phyloP scores from a whole-genome alignment of 2,888 invertebrate species.

The Hemaris fuciformis region DNA sequence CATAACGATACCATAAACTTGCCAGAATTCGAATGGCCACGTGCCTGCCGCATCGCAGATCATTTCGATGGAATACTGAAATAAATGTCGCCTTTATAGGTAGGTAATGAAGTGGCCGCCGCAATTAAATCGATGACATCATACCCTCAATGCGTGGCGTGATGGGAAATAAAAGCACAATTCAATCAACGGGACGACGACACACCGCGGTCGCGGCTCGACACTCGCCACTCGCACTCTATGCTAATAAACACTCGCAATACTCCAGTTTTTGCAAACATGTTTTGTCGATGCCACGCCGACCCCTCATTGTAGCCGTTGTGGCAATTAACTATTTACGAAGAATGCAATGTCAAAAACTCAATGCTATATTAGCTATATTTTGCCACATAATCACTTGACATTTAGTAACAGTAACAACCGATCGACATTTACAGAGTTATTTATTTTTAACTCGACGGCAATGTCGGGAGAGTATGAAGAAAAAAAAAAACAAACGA shows the following conservation, averaged over 20 bases:
- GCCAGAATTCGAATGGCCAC: constrained; percentile 50
- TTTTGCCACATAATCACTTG: background rate
- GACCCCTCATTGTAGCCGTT: background rate
- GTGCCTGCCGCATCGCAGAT: constrained; percentile 36
- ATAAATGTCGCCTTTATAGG: constrained; percentile 59
- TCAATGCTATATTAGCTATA: background rate
- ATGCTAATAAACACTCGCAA: background rate
- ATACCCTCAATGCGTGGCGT: constrained; percentile 57
- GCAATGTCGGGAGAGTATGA: background rate
- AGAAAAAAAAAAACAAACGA: background rate
- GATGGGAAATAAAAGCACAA: constrained; percentile 72
- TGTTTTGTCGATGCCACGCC: background rate
- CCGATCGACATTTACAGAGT: constrained; percentile 8
- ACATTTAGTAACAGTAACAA: background rate
- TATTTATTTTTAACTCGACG: constrained; percentile 8
- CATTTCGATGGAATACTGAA: constrained; percentile 48
- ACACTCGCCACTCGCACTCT: background rate
- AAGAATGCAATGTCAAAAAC: background rate
- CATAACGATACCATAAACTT: constrained; percentile 56
- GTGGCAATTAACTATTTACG: background rate
- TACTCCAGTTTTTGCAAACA: background rate
- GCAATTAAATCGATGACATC: constrained; percentile 78
- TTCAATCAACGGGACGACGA: constrained; percentile 59
- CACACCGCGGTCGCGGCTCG: constrained; percentile 19
- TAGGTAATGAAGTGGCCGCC: constrained; percentile 65